Evolutionary conservation across 1,140 invertebrate genomes (phyloP), one percentile per base, ranked within the genome.

Genomic region (Proctacanthus coquilletti): DNA sequence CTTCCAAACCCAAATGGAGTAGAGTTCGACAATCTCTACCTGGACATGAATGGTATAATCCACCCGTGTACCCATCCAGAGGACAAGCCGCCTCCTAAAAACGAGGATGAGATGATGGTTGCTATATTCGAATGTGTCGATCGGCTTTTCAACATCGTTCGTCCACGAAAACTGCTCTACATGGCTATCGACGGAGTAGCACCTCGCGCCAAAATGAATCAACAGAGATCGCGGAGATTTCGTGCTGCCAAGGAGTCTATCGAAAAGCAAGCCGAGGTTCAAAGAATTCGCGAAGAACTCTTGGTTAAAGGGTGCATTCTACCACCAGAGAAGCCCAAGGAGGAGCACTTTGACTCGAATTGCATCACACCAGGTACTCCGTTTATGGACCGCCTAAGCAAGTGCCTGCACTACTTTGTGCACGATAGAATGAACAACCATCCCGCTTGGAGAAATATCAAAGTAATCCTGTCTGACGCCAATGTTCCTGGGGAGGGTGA

Each of bases 31-130:
- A 99, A 98, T 67, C 67, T 99, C 2, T 98, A 98, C 57, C 64
- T 98, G 45, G 94, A 98, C 52, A 98, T 99, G 95, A 99, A 99
- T 66, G 96, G 95, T 3, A 99, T 99, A 45, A 98, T 99, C 52
- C 95, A 99, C 74, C 95, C 95, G 14, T 99, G 95, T 60, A 97
- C 92, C 29, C 96, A 99, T 78, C 96, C 96, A n/a, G 96, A 99
- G 63, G 88, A 98, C 56, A 88, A 63, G 37, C 89, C 95, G 21
- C 84, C 95, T 1, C 96, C 96, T 1, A 92, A 91, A 66, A 87
- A 93, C 69, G 95, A 99, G 62, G 93, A 98, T 57, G 96, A 99
- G 66, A 99, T 99, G 95, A 98, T 99, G 92, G 71, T 95, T 34
- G 85, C 91, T 17, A 99, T 98, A 51, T 99, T 98, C 64, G 94